Percentiles rank a stretch among this genome's conserved stretches.
phyloP scores from a whole-genome alignment of 2,797 vertebrate genomes.

The Champsocephalus esox region DNA sequence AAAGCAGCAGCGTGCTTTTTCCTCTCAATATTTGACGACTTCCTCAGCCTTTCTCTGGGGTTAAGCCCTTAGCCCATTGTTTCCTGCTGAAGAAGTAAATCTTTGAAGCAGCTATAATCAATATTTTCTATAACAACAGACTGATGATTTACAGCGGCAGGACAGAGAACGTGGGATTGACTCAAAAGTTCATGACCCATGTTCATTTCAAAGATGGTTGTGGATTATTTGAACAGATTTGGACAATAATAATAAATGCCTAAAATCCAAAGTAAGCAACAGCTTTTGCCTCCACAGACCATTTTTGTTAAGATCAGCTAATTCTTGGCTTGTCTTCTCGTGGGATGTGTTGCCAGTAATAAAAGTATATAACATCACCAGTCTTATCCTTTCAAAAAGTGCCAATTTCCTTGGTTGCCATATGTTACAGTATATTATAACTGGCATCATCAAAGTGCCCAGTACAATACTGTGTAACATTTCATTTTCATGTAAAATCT shows the following conservation, averaged over 20 bases:
- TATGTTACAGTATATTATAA: conserved; percentile 20
- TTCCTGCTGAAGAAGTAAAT: not conserved
- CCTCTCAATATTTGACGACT: not conserved
- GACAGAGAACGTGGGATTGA: not conserved
- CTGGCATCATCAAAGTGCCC: conserved; percentile 6
- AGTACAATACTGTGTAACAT: conserved; percentile 8
- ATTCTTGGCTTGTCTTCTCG: conserved; percentile 2
- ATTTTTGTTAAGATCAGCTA: not conserved
- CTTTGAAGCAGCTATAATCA: not conserved
- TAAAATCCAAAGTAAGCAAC: not conserved
- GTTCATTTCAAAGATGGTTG: conserved; percentile 5
- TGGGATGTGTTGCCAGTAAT: conserved; percentile 9
- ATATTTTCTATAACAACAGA: not conserved
- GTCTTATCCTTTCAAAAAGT: conserved; percentile 1
- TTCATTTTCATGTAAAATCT: conserved; percentile 31
- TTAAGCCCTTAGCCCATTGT: not conserved
- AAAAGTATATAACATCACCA: conserved; percentile 7
- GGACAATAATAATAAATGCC: not conserved
- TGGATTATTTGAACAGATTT: not conserved
- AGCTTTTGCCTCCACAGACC: not conserved
- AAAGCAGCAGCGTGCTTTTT: not conserved
- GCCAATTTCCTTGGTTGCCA: not conserved
- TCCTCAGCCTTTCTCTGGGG: not conserved
- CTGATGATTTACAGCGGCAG: not conserved
- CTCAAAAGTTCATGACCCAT: not conserved